phyloP scores from a whole-genome alignment of 2,113 vertebrate species.

The Amphiprion percula region DNA sequence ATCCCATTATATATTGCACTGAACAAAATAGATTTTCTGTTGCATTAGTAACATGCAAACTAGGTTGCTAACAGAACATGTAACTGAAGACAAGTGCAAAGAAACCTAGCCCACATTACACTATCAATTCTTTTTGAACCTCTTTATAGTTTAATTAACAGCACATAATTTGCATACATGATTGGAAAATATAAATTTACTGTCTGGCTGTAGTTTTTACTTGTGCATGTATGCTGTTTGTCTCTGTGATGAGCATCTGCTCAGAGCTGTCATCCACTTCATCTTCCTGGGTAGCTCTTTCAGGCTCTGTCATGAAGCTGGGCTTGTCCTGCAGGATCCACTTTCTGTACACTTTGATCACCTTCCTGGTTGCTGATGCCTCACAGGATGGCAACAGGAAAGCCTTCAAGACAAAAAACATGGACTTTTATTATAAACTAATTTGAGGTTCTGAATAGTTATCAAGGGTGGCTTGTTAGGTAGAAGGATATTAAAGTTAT shows the following conservation, averaged over 20 bases:
- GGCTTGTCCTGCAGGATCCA: constrained; percentile 97
- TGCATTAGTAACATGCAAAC: no score
- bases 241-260: constrained; percentile 80
- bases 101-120: no score
- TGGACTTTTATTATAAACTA: neutral
- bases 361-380: constrained; percentile 91
- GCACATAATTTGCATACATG: neutral
- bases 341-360: constrained; percentile 96
- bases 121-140: no score
- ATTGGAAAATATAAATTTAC: neutral
- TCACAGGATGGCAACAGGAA: constrained; percentile 96
- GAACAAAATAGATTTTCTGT: no score
- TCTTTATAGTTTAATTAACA: neutral
- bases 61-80: no score
- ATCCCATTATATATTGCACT: no score
- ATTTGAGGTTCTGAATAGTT: neutral
- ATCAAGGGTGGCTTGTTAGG: neutral
- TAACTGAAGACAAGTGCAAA: no score
- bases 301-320: constrained; percentile 95
- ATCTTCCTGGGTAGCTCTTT: constrained; percentile 81
- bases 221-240: constrained; percentile 84
- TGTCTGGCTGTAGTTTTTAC: constrained; percentile 49
- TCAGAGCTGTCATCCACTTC: constrained; percentile 78
- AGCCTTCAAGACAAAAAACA: constrained; percentile 82
- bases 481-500: neutral